Conservation (phyloP, 2,797 vertebrate genomes). For the Emydoidea blandingii region DNA sequence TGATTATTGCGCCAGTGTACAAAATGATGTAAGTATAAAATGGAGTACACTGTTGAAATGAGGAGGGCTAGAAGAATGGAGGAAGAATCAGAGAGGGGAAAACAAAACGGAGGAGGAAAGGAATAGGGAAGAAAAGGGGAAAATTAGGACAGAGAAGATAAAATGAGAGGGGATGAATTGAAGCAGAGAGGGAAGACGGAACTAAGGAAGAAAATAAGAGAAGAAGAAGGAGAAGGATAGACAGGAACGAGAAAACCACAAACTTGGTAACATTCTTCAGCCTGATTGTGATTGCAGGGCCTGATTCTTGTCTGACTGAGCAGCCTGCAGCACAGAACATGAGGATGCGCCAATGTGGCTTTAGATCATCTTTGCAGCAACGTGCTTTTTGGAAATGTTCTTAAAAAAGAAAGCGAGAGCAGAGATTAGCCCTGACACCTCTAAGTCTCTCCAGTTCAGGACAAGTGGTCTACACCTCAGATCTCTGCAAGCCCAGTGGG, state of each 20-base stretch:
- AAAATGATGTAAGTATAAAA: constrained; percentile 44
- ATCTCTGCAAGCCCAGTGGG: background rate
- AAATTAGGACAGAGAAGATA: background rate
- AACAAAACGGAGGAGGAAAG: constrained; percentile 19
- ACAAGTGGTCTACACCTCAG: background rate
- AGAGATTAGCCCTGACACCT: background rate
- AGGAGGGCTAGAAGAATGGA: constrained; percentile 50
- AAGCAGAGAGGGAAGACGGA: background rate
- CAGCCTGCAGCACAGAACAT: background rate
- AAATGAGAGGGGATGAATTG: background rate
- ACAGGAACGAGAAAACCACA: background rate
- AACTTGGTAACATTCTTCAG: background rate
- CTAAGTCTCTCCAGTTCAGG: background rate
- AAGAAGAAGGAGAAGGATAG: background rate
- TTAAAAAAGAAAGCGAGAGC: background rate
- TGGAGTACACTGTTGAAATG: constrained; percentile 57
- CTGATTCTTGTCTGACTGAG: background rate
- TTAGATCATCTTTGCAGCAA: constrained; percentile 13
- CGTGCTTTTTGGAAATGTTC: background rate
- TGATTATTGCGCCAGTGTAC: constrained; percentile 61
- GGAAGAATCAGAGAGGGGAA: constrained; percentile 45
- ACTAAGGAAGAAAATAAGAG: background rate
- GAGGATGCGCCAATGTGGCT: background rate
- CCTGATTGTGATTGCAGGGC: background rate
- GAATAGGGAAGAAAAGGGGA: background rate